Evolutionary conservation across 1,140 invertebrate species (phyloP).

Genomic region (Scaptomyza pallida): DNA sequence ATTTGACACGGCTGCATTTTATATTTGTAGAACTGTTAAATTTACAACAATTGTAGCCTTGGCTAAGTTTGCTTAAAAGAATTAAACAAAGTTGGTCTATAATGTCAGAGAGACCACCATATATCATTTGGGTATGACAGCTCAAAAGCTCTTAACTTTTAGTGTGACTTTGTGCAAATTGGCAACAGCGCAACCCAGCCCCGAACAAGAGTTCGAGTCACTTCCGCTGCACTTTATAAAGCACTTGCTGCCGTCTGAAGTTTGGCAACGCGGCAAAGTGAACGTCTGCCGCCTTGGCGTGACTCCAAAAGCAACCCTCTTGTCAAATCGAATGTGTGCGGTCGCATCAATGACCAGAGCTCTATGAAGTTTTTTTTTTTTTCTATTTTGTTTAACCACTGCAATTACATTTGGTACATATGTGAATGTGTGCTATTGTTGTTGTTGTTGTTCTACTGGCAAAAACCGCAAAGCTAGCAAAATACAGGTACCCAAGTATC

Average conservation of each 20-base stretch:
- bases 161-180: conserved; percentile 23
- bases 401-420: conserved; percentile 51
- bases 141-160: conserved; percentile 33
- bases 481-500: conserved; percentile 34
- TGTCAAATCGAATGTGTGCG: conserved; percentile 39
- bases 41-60: conserved; percentile 51
- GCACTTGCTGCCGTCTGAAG: conserved; percentile 58
- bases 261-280: conserved; percentile 73
- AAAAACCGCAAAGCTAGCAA: conserved; percentile 43
- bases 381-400: conserved; percentile 18
- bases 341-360: conserved; percentile 75
- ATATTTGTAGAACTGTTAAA: too few species aligned
- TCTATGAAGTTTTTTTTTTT: conserved; percentile 54
- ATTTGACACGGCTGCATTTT: neutral
- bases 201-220: conserved; percentile 46
- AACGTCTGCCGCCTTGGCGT: conserved; percentile 57
- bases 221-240: conserved; percentile 73
- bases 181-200: conserved; percentile 35
- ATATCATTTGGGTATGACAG: conserved; percentile 62
- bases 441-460: conserved; percentile 42
- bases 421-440: conserved; percentile 41
- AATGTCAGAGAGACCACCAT: conserved; percentile 31
- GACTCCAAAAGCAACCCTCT: conserved; percentile 20
- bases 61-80: conserved; percentile 8
- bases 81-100: conserved; percentile 11